phyloP scores from a whole-genome alignment of 2,797 vertebrate species.

The Paguma larvata region DNA sequence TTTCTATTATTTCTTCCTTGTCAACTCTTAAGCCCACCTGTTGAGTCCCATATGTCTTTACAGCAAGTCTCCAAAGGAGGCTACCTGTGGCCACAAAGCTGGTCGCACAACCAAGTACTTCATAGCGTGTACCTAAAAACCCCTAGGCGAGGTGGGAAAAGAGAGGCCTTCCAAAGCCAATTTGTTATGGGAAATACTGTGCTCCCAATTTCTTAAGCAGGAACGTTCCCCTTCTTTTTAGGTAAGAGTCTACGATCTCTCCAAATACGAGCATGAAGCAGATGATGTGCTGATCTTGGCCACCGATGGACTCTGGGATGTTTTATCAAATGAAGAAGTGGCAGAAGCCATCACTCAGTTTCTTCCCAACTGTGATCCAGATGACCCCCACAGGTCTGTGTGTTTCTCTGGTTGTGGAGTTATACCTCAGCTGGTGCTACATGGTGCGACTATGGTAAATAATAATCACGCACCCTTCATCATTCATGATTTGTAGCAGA shows the following conservation, averaged over 20 bases:
- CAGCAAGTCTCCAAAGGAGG: background rate
- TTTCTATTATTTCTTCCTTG: background rate
- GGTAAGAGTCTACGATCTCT: constrained; percentile 95
- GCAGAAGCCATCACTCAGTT: constrained; percentile 95
- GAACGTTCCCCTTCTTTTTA: constrained; percentile 81
- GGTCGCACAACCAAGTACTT: background rate
- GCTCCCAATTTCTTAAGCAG: background rate
- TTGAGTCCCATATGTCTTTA: background rate
- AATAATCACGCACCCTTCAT: background rate
- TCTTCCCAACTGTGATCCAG: constrained; percentile 97
- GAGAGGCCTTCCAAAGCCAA: background rate
- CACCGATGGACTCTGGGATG: constrained; percentile 99
- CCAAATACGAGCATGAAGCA: constrained; percentile 92
- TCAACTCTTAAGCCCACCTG: background rate
- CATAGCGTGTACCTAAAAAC: background rate
- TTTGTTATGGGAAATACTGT: background rate
- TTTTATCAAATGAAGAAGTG: constrained; percentile 97
- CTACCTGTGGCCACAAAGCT: background rate
- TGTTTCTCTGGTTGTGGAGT: background rate
- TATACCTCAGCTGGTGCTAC: background rate
- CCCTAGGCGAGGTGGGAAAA: background rate
- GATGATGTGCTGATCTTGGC: constrained; percentile 97
- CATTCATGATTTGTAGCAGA: background rate
- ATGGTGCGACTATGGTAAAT: background rate
- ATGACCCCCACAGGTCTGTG: constrained; percentile 96